phyloP scores from a whole-genome alignment of 2,888 invertebrate species.

The Sialis lutaria region DNA sequence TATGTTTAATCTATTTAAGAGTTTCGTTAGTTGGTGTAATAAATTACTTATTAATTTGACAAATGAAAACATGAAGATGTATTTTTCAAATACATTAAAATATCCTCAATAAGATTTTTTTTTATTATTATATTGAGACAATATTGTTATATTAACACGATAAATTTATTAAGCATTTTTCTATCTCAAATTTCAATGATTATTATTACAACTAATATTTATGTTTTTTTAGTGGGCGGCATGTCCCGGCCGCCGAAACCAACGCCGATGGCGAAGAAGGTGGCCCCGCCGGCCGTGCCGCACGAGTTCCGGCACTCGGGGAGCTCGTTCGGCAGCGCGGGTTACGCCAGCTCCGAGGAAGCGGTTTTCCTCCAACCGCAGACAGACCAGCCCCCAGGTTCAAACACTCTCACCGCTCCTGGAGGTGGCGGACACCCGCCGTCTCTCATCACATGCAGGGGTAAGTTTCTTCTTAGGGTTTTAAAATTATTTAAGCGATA shows the following conservation, averaged over 20 bases:
- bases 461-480: too few species aligned
- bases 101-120: too few species aligned
- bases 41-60: too few species aligned
- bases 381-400: conserved; percentile 22
- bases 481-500: too few species aligned
- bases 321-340: conserved; percentile 60
- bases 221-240: conserved; percentile 55
- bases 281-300: conserved; percentile 76
- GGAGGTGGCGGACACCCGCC: not conserved
- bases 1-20: too few species aligned
- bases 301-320: conserved; percentile 66
- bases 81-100: too few species aligned
- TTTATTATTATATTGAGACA: too few species aligned
- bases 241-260: conserved; percentile 73
- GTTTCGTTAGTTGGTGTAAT: too few species aligned
- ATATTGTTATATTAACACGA: too few species aligned
- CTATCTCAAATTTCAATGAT: too few species aligned
- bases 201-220: not conserved
- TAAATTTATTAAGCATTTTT: too few species aligned
- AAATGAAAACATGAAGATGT: too few species aligned
- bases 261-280: conserved; percentile 77
- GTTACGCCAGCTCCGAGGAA: conserved; percentile 62
- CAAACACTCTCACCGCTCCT: conserved; percentile 23
- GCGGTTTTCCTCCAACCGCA: conserved; percentile 35
- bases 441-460: not conserved